Percentiles rank a stretch among this genome's conserved stretches.
phyloP scores from a whole-genome alignment of 2,113 vertebrate species.

The Murina feae region DNA sequence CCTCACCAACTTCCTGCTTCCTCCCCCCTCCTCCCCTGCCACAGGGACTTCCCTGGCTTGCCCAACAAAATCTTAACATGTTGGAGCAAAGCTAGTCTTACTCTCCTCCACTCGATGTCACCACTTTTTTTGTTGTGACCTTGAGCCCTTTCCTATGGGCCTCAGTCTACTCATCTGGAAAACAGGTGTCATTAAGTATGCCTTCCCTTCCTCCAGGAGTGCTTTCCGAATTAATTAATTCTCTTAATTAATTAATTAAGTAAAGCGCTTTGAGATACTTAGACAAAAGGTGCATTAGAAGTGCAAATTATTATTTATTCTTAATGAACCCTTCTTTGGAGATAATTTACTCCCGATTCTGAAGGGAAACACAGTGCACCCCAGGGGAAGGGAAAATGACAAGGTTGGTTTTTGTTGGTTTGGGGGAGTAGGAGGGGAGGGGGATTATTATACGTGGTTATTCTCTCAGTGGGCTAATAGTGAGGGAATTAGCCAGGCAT shows the following conservation, averaged over 20 bases:
- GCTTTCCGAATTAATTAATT: conserved; percentile 69
- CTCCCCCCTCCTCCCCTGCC: not conserved
- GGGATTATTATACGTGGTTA: not conserved
- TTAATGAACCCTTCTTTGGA: conserved; percentile 70
- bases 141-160: not conserved
- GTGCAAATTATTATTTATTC: conserved; percentile 72
- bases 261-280: conserved; percentile 68
- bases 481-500: not conserved
- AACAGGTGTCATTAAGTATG: conserved; percentile 50
- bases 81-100: not conserved
- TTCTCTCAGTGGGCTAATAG: not conserved
- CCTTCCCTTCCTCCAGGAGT: conserved; percentile 57
- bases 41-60: not conserved
- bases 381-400: conserved; percentile 38
- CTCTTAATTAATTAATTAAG: conserved; percentile 75
- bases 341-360: conserved; percentile 69
- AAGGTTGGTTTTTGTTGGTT: not conserved
- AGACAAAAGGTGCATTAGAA: conserved; percentile 60
- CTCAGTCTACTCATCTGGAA: conserved; percentile 65
- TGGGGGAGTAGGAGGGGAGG: not conserved
- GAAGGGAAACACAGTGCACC: conserved; percentile 26
- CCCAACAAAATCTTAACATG: not conserved
- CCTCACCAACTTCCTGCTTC: not conserved
- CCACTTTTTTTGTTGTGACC: not conserved
- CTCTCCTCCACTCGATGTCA: not conserved